These are phyloP conservation scores for Melanostoma scalare DNA, from an alignment of 2,888 invertebrate genomes.

Conservation along the genomic window DNA sequence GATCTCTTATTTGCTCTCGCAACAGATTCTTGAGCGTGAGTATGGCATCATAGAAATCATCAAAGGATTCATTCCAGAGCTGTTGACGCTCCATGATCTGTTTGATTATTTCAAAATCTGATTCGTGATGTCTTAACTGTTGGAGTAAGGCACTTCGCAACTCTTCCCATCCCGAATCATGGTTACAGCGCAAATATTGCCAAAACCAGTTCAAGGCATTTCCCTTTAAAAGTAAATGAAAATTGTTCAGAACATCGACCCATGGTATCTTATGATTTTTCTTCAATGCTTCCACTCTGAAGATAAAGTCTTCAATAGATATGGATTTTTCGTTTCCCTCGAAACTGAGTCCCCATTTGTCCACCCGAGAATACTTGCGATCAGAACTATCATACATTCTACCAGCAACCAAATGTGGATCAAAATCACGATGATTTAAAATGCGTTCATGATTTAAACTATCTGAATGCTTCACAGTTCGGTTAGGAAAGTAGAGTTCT, in stretches of 20 bases:
- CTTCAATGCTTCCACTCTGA: conserved; percentile 11
- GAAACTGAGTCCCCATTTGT: neutral
- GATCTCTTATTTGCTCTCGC: conserved; percentile 4
- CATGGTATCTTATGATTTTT: conserved; percentile 3
- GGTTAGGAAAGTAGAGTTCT: too few species aligned
- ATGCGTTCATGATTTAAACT: too few species aligned
- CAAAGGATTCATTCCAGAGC: conserved; percentile 17
- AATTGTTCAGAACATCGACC: conserved; percentile 16
- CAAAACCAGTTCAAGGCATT: conserved; percentile 42
- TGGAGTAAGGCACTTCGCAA: conserved; percentile 15
- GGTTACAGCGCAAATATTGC: conserved; percentile 24
- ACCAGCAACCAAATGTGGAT: neutral
- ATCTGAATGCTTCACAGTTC: too few species aligned
- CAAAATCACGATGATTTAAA: neutral
- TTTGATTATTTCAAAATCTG: conserved; percentile 30
- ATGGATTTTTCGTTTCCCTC: conserved; percentile 10
- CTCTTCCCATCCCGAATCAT: neutral
- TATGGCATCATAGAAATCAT: conserved; percentile 18
- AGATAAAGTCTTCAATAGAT: conserved; percentile 25
- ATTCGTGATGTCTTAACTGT: conserved; percentile 10
- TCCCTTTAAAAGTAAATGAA: conserved; percentile 19
- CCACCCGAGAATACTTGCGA: neutral
- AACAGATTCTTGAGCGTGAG: conserved; percentile 5
- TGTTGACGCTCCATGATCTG: conserved; percentile 32
- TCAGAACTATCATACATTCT: conserved; percentile 1